These are phyloP conservation scores for Holothuria scabra DNA, from an alignment of 53 echinoderm and acorn worm genomes.

Conservation along the genomic window DNA sequence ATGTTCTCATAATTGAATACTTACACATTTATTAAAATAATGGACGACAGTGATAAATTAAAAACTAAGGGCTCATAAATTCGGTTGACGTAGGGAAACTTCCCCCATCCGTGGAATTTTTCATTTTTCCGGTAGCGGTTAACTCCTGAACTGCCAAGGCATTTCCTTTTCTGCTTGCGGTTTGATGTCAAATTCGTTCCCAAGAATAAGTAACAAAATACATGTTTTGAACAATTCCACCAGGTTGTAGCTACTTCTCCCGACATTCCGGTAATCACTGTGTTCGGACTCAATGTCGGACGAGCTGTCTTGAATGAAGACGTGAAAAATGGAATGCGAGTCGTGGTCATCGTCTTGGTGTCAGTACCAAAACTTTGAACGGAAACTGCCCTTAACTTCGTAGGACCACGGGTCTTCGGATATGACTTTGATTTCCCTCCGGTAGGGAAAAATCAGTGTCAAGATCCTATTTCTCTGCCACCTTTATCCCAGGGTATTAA, in stretches of 20 bases:
- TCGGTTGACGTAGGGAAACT: too few relatives aligned
- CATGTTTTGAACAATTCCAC: too few relatives aligned
- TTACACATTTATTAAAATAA: too few relatives aligned
- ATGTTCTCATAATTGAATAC: too few relatives aligned
- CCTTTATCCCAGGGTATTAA: conserved; percentile 22
- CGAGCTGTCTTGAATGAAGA: conserved; percentile 82
- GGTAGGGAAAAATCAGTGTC: conserved; percentile 58
- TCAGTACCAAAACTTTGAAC: conserved; percentile 69
- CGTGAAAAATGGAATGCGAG: conserved; percentile 78
- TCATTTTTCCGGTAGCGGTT: too few relatives aligned
- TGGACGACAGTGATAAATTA: too few relatives aligned
- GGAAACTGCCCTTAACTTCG: conserved; percentile 59
- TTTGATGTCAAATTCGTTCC: too few relatives aligned
- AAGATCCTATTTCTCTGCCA: conserved; percentile 57
- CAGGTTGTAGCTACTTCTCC: conserved; percentile 72
- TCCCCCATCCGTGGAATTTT: too few relatives aligned
- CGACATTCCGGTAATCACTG: conserved; percentile 79
- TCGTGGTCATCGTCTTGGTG: conserved; percentile 72
- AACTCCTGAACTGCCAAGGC: too few relatives aligned
- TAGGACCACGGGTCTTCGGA: conserved; percentile 84
- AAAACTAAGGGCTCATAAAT: too few relatives aligned
- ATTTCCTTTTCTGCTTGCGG: too few relatives aligned
- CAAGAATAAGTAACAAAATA: too few relatives aligned
- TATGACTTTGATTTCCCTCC: conserved; percentile 79
- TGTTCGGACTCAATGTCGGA: conserved; percentile 78